Conservation (phyloP, 2,888 invertebrate genomes). For the Resseliella maxima region DNA sequence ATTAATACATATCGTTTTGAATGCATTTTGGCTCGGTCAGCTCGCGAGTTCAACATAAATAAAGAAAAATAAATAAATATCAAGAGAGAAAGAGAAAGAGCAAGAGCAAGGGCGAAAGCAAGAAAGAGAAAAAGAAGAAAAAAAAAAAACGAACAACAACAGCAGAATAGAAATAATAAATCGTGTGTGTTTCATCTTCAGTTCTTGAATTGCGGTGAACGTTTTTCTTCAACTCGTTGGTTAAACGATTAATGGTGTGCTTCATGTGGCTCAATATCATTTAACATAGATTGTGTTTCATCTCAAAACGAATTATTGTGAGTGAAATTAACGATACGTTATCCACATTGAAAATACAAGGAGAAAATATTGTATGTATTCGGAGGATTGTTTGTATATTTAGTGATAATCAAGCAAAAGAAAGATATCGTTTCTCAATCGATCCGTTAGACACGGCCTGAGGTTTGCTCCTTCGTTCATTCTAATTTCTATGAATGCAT, state of each 20-base stretch:
- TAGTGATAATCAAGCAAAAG: background rate
- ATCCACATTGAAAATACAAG: conserved; percentile 2
- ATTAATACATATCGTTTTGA: conserved; percentile 1
- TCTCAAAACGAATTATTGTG: background rate
- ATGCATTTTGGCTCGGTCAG: conserved; percentile 12
- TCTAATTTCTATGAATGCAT: background rate
- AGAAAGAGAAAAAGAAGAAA: conserved; percentile 1
- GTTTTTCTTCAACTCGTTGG: conserved; percentile 46
- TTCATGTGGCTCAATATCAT: conserved; percentile 46
- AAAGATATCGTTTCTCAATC: background rate
- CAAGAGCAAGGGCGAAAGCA: no score
- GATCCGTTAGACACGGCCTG: background rate
- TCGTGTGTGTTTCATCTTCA: conserved; percentile 38
- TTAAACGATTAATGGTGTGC: conserved; percentile 53
- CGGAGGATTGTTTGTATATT: background rate
- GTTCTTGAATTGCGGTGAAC: conserved; percentile 43
- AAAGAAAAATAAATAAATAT: background rate
- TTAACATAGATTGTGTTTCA: conserved; percentile 24
- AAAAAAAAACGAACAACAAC: background rate
- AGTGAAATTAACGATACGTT: background rate
- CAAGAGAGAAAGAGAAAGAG: background rate
- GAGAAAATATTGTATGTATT: background rate
- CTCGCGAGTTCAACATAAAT: background rate
- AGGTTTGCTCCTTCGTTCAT: background rate
- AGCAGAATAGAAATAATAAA: conserved; percentile 52